A percentile compares a stretch with the other conserved stretches of the same genome.
These are phyloP conservation scores for Atrichornis clamosus DNA, from an alignment of 2,113 vertebrate species.

Conservation along the genomic window DNA sequence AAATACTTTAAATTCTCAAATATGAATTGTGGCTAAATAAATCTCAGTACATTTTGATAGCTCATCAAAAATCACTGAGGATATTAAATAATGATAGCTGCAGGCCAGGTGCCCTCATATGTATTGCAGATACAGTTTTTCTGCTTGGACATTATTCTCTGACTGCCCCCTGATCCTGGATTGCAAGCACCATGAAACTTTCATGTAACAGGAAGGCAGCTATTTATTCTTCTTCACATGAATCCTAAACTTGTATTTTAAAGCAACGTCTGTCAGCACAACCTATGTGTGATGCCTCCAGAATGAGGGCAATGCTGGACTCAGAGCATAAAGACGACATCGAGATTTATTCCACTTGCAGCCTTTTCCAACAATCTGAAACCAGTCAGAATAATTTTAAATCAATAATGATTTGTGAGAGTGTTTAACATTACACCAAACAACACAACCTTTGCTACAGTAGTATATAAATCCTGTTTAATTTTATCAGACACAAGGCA, in stretches of 20 bases:
- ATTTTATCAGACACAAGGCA: neutral
- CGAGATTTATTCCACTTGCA: conserved; percentile 39
- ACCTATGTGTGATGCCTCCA: neutral
- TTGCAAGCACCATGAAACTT: conserved; percentile 16
- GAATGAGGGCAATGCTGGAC: conserved; percentile 8
- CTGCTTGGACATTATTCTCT: neutral
- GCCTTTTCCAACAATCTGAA: conserved; percentile 12
- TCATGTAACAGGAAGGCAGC: neutral
- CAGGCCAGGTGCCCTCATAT: neutral
- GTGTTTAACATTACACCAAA: neutral
- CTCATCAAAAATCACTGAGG: neutral
- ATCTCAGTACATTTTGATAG: neutral
- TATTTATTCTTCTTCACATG: conserved; percentile 24
- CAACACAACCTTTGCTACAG: neutral
- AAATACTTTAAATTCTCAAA: neutral
- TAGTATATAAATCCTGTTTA: neutral
- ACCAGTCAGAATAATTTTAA: conserved; percentile 43
- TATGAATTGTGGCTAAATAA: neutral
- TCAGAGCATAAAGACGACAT: conserved; percentile 1
- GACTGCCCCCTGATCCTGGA: neutral
- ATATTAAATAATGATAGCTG: neutral
- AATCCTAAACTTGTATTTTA: conserved; percentile 22
- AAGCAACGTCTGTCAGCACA: conserved; percentile 21
- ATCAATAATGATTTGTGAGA: conserved; percentile 24
- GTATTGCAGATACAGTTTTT: neutral